A percentile compares a stretch with the other conserved stretches of the same genome.
Evolutionary conservation across 2,888 invertebrate genomes (phyloP).

Genomic region (Furcula furcula): DNA sequence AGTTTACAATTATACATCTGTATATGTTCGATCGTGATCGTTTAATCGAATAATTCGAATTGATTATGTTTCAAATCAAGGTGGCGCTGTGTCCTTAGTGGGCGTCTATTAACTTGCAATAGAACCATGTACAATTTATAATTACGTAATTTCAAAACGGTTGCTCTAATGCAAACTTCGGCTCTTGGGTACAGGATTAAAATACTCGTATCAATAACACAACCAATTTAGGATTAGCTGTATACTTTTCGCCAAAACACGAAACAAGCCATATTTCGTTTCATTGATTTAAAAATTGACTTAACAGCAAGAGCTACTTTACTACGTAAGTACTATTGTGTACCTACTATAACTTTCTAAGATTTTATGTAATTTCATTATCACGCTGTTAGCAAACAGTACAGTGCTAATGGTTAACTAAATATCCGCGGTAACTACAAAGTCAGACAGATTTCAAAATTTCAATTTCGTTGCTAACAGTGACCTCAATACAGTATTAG

Average conservation of each 20-base stretch:
- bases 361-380: slow-evolving; percentile 37
- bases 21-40: slow-evolving; percentile 32
- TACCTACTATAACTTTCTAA: slow-evolving; percentile 38
- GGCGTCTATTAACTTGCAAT: slow-evolving; percentile 31
- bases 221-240: too few relatives aligned
- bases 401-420: slow-evolving; percentile 10
- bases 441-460: slow-evolving; percentile 10
- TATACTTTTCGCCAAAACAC: too few relatives aligned
- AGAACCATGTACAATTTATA: slow-evolving; percentile 38
- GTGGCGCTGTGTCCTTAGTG: slow-evolving; percentile 44
- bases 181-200: too few relatives aligned
- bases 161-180: too few relatives aligned
- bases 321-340: too few relatives aligned
- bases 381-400: slow-evolving; percentile 17
- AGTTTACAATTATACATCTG: background rate
- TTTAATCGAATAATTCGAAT: slow-evolving; percentile 38
- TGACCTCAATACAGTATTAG: slow-evolving; percentile 6
- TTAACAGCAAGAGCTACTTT: too few relatives aligned
- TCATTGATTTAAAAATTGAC: too few relatives aligned
- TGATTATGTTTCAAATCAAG: slow-evolving; percentile 52
- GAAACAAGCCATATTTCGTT: too few relatives aligned
- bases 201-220: too few relatives aligned
- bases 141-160: slow-evolving; percentile 23
- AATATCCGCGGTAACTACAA: slow-evolving; percentile 4
- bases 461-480: slow-evolving; percentile 5